Conservation (phyloP, 92 coral and sea anemone species). For the Zoanthus solanderi region DNA sequence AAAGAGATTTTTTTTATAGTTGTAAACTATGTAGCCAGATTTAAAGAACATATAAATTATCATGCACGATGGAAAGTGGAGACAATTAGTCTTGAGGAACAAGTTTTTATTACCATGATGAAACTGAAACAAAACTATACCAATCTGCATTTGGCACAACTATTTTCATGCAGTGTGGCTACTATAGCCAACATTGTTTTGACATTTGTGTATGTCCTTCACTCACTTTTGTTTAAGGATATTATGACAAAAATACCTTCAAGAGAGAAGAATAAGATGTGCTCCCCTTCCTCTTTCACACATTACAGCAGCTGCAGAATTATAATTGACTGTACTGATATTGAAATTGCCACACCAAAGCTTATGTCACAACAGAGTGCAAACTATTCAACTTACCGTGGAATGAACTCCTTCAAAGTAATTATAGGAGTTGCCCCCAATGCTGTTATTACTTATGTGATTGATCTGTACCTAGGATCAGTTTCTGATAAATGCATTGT, state of each 20-base stretch:
- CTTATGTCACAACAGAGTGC: constrained; percentile 9
- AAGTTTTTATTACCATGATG: constrained; percentile 7
- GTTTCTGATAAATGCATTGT: constrained; percentile 15
- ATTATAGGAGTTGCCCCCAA: constrained; percentile 15
- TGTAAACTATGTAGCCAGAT: constrained; percentile 14
- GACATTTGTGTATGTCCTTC: constrained; percentile 11
- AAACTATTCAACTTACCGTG: constrained; percentile 2
- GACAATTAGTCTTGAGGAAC: constrained; percentile 17
- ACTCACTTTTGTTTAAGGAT: constrained; percentile 15
- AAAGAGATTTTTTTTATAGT: constrained; percentile 7
- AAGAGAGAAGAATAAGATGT: constrained; percentile 18
- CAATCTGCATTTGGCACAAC: constrained; percentile 9
- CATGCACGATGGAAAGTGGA: constrained; percentile 16
- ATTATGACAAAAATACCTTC: constrained; percentile 14
- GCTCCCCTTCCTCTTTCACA: constrained; percentile 19
- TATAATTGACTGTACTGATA: constrained; percentile 12
- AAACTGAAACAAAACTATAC: constrained; percentile 10
- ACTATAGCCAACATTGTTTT: constrained; percentile 10
- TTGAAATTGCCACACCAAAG: constrained; percentile 9
- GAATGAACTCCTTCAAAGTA: constrained; percentile 7
- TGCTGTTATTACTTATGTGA: constrained; percentile 12
- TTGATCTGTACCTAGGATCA: constrained; percentile 9
- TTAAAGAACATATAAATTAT: constrained; percentile 17
- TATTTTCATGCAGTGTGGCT: constrained; percentile 12
- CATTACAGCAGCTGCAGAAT: constrained; percentile 25